Evolutionary conservation across 2,797 vertebrate species (phyloP).

Genomic region (Anguilla pacifica): DNA sequence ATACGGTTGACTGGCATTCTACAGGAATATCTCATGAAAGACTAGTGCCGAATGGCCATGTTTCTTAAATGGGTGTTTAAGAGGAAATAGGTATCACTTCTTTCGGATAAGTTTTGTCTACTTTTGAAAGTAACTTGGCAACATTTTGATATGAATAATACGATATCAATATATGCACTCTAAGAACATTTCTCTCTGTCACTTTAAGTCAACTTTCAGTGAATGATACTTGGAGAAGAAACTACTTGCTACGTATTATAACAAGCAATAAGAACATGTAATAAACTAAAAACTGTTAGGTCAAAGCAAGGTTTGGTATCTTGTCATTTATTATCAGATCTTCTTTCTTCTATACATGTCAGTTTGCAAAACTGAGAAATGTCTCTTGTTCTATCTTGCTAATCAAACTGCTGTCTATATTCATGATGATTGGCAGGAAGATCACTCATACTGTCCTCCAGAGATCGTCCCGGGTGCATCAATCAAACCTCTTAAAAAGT

Average conservation of each 20-base stretch:
- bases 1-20: too few species aligned
- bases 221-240: not conserved
- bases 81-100: too few species aligned
- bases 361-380: not conserved
- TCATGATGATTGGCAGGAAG: not conserved
- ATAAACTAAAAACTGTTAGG: not conserved
- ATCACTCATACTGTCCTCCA: conserved; percentile 16
- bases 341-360: not conserved
- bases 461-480: conserved; percentile 12
- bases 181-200: not conserved
- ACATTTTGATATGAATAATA: too few species aligned
- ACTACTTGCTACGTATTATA: not conserved
- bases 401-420: not conserved
- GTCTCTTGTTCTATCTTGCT: not conserved
- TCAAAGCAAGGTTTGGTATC: not conserved
- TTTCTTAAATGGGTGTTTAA: too few species aligned
- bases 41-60: too few species aligned
- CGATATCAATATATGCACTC: not conserved
- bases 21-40: too few species aligned
- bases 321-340: not conserved
- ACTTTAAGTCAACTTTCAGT: not conserved
- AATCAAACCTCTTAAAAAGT: conserved; percentile 34
- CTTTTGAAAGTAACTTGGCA: too few species aligned
- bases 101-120: too few species aligned
- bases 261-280: not conserved